phyloP scores from a whole-genome alignment of 2,888 invertebrate genomes.

The Emesis russula region DNA sequence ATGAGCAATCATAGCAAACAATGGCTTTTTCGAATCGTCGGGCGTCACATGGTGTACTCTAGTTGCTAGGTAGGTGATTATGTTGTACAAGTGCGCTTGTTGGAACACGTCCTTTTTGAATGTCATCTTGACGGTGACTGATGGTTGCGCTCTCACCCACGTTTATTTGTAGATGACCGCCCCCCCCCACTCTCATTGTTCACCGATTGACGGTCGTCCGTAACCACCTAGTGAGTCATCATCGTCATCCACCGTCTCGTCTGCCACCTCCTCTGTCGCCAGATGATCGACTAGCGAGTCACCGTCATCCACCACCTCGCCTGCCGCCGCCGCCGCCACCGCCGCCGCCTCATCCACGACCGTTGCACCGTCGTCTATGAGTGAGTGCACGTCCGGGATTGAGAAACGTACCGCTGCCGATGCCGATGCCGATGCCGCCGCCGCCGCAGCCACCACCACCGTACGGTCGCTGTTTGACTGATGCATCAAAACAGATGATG shows the following conservation, averaged over 20 bases:
- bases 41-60: background rate
- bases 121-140: background rate
- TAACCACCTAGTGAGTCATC: background rate
- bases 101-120: background rate
- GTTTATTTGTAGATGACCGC: background rate
- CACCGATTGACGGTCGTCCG: background rate
- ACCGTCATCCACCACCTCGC: too few species aligned
- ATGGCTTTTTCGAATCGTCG: conserved; percentile 5
- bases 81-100: background rate
- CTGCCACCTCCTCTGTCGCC: background rate
- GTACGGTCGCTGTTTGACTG: too few species aligned
- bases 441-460: too few species aligned
- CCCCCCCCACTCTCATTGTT: too few species aligned
- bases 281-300: background rate
- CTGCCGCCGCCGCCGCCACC: too few species aligned
- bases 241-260: too few species aligned
- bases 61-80: background rate
- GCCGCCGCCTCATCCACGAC: too few species aligned
- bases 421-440: too few species aligned
- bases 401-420: too few species aligned
- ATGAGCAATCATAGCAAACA: background rate
- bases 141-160: background rate
- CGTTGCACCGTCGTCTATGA: too few species aligned
- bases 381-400: background rate
- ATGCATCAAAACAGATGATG: too few species aligned